These are phyloP conservation scores for Micropoecilia bifurca DNA, from an alignment of 2,797 vertebrate species.

Conservation along the genomic window DNA sequence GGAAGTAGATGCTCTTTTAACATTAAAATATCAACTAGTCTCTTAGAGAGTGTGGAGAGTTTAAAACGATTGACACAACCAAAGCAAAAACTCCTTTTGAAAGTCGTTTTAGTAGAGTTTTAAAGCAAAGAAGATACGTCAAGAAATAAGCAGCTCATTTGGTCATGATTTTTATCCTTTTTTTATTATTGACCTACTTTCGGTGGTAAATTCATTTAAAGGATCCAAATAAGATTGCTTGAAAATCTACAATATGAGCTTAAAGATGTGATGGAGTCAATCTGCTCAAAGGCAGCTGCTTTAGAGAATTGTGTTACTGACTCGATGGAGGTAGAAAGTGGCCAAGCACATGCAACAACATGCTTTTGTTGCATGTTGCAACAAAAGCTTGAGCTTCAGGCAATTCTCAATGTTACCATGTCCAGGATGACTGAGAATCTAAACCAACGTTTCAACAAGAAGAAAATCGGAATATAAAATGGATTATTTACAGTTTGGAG, in stretches of 20 bases:
- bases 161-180: background rate
- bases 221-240: background rate
- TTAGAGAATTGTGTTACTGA: background rate
- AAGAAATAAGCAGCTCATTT: background rate
- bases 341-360: background rate
- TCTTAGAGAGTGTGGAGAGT: conserved; percentile 1
- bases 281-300: background rate
- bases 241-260: background rate
- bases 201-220: background rate
- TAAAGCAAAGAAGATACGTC: background rate
- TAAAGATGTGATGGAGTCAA: background rate
- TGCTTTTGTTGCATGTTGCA: background rate
- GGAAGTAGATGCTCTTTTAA: conserved; percentile 17
- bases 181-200: background rate
- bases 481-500: background rate
- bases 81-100: background rate
- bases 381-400: background rate
- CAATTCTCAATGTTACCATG: background rate
- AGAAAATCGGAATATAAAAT: background rate
- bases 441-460: background rate
- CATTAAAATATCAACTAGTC: conserved; percentile 37
- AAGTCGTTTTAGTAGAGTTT: background rate
- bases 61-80: background rate
- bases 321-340: background rate
- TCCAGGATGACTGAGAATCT: background rate